These are phyloP conservation scores for Leptoclinus maculatus DNA, from an alignment of 2,797 vertebrate species.

Conservation along the genomic window DNA sequence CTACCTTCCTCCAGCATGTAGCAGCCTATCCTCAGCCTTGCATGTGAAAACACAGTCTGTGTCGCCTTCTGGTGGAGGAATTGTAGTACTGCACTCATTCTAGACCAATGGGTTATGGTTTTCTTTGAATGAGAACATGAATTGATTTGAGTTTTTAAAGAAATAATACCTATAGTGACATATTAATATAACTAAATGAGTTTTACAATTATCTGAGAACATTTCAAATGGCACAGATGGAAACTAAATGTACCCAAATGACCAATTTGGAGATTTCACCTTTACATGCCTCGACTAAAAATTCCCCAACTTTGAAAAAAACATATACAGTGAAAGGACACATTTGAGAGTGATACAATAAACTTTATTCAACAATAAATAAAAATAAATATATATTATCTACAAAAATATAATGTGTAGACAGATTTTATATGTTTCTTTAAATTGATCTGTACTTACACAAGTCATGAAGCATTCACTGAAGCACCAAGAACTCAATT, in stretches of 20 bases:
- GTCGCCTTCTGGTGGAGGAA: background rate
- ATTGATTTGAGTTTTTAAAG: background rate
- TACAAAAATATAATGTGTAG: slow-evolving; percentile 86
- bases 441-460: slow-evolving; percentile 61
- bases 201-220: background rate
- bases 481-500: slow-evolving; percentile 59
- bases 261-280: background rate
- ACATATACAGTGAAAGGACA: slow-evolving; percentile 31
- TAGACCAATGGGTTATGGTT: background rate
- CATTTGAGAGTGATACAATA: slow-evolving; percentile 67
- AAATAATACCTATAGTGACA: background rate
- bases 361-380: slow-evolving; percentile 87
- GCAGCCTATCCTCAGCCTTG: background rate
- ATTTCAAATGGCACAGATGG: background rate
- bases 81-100: background rate
- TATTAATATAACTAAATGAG: background rate
- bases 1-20: background rate
- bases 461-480: slow-evolving; percentile 55
- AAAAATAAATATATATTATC: slow-evolving; percentile 88
- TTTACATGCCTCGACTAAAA: background rate
- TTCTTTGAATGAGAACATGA: background rate
- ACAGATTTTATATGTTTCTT: slow-evolving; percentile 74
- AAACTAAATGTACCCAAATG: background rate
- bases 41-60: background rate
- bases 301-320: background rate